Conservation (phyloP, 2,113 vertebrate genomes). For the Hemiprocne comata region DNA sequence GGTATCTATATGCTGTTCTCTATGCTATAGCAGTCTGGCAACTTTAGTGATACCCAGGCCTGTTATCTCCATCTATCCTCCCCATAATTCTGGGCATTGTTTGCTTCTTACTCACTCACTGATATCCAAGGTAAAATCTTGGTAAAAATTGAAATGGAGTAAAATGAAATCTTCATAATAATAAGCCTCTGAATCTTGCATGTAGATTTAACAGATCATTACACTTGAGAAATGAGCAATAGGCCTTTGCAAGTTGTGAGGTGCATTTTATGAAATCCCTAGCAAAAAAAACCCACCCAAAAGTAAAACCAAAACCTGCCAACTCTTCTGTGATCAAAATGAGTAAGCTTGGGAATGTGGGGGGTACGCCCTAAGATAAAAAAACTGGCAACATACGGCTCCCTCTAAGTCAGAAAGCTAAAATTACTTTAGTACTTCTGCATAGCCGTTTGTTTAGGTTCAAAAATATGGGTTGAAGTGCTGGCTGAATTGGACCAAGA, state of each 20-base stretch:
- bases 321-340: neutral
- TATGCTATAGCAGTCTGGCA: neutral
- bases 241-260: neutral
- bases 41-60: neutral
- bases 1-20: neutral
- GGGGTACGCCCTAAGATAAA: neutral
- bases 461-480: neutral
- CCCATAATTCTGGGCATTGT: neutral
- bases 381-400: neutral
- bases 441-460: neutral
- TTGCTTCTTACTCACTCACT: neutral
- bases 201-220: neutral
- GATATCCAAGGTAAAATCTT: neutral
- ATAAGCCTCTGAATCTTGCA: neutral
- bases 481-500: neutral
- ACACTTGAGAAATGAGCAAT: neutral
- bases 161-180: neutral
- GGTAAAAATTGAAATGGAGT: neutral
- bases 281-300: neutral
- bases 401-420: neutral
- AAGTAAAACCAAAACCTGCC: neutral
- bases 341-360: neutral
- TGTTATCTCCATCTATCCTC: neutral
- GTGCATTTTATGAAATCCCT: neutral
- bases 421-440: neutral